Evolutionary conservation across 1,140 invertebrate genomes (phyloP), one percentile per base, ranked within the genome.

Genomic region (Brachionus plicatilis): DNA sequence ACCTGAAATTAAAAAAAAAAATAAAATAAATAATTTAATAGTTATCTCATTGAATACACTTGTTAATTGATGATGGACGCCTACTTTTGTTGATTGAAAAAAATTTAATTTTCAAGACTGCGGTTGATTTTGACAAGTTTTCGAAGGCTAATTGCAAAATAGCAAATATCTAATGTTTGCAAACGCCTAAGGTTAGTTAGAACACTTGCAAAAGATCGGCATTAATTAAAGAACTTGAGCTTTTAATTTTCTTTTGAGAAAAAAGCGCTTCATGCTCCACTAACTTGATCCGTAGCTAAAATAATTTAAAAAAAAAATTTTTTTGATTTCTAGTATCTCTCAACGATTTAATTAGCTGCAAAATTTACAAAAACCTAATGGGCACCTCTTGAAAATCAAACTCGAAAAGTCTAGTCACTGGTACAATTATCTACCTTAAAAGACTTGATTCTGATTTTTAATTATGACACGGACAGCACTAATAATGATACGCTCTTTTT

Each of bases 281-380:
- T 20, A 17, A 41, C 14, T 72, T 72, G 68, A 43, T 72, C 68
- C 68, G 68, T 72, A 72, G 17, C 33, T 20, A 72, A 72, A 72
- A 72, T 72, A 20, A 45, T 72, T 37, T 70, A 4, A 47, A 1
- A 43, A 43, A 43, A 43, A 72, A 43, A 45, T 9, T 45, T 43
- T 9, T 45, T 43, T 8, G n/a, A 17, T 72, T 43, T 72, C 68
- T 72, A 72, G 66, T 72, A 41, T 72, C 68, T 72, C 68, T 72
- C 41, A 72, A 72, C 29, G 20, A 72, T 43, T 72, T 43, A 72
- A 72, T 72, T 72, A 72, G 68, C 68, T 72, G 68, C 53, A 72
- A 68, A 68, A 68, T 68, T 68, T 12, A 9, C 68, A 72, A 45
- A 70, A 45, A 3, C 33, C 14, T 37, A 33, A 33, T 20, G 33